These are phyloP conservation scores for Myrmecophaga tridactyla DNA, from an alignment of 2,113 vertebrate species.

Conservation along the genomic window DNA sequence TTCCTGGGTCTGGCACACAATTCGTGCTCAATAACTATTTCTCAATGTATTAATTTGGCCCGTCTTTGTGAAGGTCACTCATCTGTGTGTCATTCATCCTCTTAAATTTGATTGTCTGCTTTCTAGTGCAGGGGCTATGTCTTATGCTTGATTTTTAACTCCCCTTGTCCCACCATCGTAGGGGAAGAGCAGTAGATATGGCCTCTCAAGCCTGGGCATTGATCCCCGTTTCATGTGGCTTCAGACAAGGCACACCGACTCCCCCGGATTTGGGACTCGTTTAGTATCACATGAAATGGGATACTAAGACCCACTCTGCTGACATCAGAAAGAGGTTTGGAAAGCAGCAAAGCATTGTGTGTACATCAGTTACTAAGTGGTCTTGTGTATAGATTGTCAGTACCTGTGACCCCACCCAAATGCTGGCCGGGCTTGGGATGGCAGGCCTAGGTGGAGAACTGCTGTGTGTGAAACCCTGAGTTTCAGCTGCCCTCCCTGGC, in stretches of 20 bases:
- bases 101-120: background rate
- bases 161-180: fast-evolving
- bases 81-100: background rate
- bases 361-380: background rate
- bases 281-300: background rate
- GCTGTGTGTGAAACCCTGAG: background rate
- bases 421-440: background rate
- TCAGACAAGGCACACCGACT: background rate
- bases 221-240: background rate
- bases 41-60: background rate
- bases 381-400: fast-evolving
- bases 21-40: background rate
- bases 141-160: background rate
- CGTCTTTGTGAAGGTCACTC: background rate
- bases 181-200: background rate
- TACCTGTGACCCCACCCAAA: background rate
- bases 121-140: background rate
- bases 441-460: background rate
- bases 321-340: background rate
- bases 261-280: background rate
- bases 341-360: fast-evolving
- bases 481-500: background rate
- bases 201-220: background rate
- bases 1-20: background rate
- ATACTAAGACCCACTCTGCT: background rate